Conservation (phyloP, 2,113 vertebrate species). For the Accipiter virgatus region DNA sequence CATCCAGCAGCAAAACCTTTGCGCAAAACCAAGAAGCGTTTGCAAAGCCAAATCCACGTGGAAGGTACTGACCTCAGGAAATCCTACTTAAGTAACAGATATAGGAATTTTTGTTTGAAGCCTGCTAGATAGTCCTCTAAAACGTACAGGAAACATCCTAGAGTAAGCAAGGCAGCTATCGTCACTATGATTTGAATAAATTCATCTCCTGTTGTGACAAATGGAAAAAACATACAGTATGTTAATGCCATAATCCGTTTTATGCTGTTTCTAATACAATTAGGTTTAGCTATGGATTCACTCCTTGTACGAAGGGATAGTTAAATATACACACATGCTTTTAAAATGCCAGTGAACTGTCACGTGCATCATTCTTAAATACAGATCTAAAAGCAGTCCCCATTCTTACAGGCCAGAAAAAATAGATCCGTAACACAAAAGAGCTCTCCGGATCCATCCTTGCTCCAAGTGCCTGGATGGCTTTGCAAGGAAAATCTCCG, state of each 20-base stretch:
- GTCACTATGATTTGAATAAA: neutral
- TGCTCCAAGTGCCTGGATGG: neutral
- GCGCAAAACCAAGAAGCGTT: fast-evolving
- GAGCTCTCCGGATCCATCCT: neutral
- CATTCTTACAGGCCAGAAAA: neutral
- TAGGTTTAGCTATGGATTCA: fast-evolving
- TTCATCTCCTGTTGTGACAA: neutral
- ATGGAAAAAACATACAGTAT: neutral
- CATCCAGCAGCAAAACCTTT: conserved; percentile 91
- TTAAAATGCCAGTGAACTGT: neutral
- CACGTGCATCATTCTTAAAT: neutral
- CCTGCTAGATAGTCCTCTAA: neutral
- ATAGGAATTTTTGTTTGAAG: neutral
- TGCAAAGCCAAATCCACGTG: neutral
- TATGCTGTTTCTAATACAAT: neutral
- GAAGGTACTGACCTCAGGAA: fast-evolving
- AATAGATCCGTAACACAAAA: neutral
- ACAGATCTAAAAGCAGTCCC: neutral
- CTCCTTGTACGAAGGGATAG: neutral
- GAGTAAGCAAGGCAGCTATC: neutral
- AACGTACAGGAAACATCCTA: fast-evolving
- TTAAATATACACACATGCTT: neutral
- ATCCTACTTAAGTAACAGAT: neutral
- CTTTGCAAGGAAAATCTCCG: neutral
- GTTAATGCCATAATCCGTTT: neutral